phyloP scores from a whole-genome alignment of 2,797 vertebrate genomes.

The Oceanodroma leucorhoa region DNA sequence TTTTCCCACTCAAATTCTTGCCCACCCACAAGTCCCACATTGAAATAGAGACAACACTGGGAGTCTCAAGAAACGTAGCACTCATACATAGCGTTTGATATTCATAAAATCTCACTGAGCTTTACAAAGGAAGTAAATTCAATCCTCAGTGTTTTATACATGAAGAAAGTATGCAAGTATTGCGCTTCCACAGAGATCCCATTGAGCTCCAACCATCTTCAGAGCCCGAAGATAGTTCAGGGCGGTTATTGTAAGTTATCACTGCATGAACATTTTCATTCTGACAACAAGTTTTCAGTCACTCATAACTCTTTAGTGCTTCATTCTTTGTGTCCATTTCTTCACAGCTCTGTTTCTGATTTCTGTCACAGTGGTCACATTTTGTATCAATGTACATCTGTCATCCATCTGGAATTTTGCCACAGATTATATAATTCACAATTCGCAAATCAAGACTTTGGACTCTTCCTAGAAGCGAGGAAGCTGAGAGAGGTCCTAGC shows the following conservation, averaged over 20 bases:
- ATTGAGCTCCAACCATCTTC: not conserved
- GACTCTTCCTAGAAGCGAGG: not conserved
- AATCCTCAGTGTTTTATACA: not conserved
- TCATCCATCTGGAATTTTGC: not conserved
- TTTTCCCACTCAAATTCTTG: not conserved
- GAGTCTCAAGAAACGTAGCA: not conserved
- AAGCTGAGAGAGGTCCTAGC: not conserved
- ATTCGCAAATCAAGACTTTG: not conserved
- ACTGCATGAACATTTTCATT: not conserved
- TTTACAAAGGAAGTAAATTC: not conserved
- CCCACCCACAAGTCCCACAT: not conserved
- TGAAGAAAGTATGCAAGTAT: not conserved
- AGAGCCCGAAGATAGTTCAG: not conserved
- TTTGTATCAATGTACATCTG: not conserved
- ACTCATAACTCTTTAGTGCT: not conserved
- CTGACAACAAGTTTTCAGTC: not conserved
- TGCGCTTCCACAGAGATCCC: not conserved
- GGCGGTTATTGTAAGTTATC: not conserved
- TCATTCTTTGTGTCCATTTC: not conserved
- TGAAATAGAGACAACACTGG: not conserved
- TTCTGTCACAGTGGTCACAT: not conserved
- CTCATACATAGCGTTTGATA: not conserved
- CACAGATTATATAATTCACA: not conserved
- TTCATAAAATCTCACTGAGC: not conserved
- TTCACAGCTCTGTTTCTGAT: not conserved